phyloP scores from a whole-genome alignment of 1,140 invertebrate genomes.

The Saccostrea echinata region DNA sequence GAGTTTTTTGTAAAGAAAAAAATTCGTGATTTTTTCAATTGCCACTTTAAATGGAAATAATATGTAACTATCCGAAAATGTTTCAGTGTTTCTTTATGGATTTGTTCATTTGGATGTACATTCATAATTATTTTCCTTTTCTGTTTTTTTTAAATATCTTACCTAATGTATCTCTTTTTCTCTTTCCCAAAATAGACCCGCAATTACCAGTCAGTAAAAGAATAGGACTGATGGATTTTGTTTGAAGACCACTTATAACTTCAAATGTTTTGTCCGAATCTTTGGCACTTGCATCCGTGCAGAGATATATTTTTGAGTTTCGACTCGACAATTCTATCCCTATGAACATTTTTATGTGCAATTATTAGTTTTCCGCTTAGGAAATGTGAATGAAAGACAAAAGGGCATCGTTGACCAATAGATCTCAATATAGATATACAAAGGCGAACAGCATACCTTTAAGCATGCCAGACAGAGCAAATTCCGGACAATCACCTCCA shows the following conservation, averaged over 20 bases:
- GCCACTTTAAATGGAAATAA: too few species aligned
- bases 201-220: background rate
- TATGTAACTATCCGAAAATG: too few species aligned
- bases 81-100: too few species aligned
- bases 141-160: too few species aligned
- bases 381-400: background rate
- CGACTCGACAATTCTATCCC: slow-evolving; percentile 24
- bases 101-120: too few species aligned
- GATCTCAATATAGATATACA: too few species aligned
- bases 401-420: background rate
- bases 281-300: slow-evolving; percentile 58
- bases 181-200: background rate
- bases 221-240: background rate
- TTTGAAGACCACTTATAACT: background rate
- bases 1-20: background rate
- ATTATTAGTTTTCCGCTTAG: background rate
- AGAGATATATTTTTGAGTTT: slow-evolving; percentile 43
- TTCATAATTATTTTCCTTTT: too few species aligned
- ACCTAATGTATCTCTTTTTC: background rate
- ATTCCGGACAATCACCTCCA: slow-evolving; percentile 67
- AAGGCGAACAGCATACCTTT: slow-evolving; percentile 46
- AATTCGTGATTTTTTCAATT: too few species aligned
- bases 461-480: slow-evolving; percentile 60
- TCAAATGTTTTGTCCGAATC: background rate
- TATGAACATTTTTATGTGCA: background rate